Evolutionary conservation across 2,797 vertebrate genomes (phyloP).

Genomic region (Falco peregrinus): DNA sequence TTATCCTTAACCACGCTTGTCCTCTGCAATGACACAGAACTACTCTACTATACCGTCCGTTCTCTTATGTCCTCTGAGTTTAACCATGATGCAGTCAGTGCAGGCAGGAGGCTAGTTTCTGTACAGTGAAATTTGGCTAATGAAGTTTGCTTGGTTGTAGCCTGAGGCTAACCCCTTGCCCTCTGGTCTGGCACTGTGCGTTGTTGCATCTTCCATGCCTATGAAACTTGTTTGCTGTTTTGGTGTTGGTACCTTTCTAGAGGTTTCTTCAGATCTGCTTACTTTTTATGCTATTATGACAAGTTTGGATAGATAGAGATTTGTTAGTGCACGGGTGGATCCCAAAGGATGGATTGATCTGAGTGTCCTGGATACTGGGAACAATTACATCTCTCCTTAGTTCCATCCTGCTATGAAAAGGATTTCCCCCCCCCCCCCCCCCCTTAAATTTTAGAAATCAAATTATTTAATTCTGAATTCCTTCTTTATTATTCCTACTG

Average conservation of each 20-base stretch:
- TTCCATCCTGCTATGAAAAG: fast-evolving
- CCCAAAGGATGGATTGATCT: neutral
- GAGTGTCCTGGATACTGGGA: neutral
- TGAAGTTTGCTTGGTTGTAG: neutral
- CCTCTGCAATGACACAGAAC: neutral
- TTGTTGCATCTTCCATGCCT: neutral
- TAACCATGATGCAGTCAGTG: fast-evolving
- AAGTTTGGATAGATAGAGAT: neutral
- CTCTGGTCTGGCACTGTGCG: neutral
- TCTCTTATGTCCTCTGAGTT: fast-evolving
- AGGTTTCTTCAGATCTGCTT: neutral
- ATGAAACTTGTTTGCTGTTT: neutral
- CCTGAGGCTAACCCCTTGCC: fast-evolving
- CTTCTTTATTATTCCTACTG: neutral
- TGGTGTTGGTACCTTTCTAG: neutral
- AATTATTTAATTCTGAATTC: neutral
- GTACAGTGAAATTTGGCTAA: fast-evolving
- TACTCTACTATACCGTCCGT: fast-evolving
- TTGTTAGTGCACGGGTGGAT: neutral
- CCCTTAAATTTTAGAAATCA: neutral
- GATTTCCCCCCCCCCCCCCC: fast-evolving
- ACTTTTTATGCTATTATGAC: fast-evolving
- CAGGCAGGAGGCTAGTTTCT: neutral
- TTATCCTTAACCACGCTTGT: fast-evolving
- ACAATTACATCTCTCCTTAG: neutral